phyloP scores from a whole-genome alignment of 2,888 invertebrate genomes.

The Phalangium opilio region DNA sequence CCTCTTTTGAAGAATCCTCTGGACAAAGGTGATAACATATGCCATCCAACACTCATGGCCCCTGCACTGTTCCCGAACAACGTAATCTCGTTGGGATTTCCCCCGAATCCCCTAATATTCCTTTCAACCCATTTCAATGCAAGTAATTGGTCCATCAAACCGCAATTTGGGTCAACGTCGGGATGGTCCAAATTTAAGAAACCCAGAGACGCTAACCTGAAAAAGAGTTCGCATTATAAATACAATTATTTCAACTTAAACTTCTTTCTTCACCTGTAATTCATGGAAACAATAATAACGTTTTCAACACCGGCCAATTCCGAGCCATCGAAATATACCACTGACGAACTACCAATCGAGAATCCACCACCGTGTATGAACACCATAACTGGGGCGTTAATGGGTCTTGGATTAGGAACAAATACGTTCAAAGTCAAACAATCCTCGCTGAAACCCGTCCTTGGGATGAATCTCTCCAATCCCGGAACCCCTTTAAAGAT shows the following conservation, averaged over 20 bases:
- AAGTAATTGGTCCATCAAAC: conserved; percentile 25
- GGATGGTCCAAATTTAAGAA: conserved; percentile 24
- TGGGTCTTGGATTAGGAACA: conserved; percentile 40
- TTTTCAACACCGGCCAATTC: conserved; percentile 35
- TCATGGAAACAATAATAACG: conserved; percentile 38
- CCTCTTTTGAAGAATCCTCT: conserved; percentile 20
- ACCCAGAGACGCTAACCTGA: too few species aligned
- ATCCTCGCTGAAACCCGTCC: conserved; percentile 41
- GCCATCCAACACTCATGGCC: conserved; percentile 21
- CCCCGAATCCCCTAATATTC: conserved; percentile 24
- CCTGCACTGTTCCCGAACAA: conserved; percentile 27
- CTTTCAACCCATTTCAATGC: conserved; percentile 27
- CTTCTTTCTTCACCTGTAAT: too few species aligned
- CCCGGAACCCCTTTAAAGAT: conserved; percentile 5
- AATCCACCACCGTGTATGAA: conserved; percentile 28
- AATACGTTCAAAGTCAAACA: conserved; percentile 70
- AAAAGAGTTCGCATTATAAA: too few species aligned
- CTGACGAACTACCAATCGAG: conserved; percentile 11
- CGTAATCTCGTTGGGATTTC: conserved; percentile 25
- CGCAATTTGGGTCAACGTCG: conserved; percentile 26
- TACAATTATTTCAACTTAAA: too few species aligned
- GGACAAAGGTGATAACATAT: conserved; percentile 13
- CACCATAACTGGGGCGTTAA: conserved; percentile 51
- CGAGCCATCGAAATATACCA: conserved; percentile 37
- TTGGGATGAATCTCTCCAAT: not conserved